Evolutionary conservation across 2,888 invertebrate species (phyloP).

Genomic region (Leptopilina syphax): DNA sequence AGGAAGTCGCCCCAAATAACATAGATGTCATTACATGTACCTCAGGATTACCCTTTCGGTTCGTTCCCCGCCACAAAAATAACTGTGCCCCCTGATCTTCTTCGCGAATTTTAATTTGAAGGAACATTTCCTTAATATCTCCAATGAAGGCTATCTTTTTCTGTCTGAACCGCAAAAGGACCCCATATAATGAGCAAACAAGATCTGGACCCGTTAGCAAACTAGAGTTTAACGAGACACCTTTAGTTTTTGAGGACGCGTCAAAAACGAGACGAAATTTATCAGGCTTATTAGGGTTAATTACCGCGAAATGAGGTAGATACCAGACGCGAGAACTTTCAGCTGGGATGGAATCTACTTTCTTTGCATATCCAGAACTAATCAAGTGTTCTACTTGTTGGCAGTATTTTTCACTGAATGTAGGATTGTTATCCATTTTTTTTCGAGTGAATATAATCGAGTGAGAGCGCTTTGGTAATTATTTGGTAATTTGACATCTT

Average conservation of each 20-base stretch:
- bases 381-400: no score
- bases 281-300: conserved; percentile 1
- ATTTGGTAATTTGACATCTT: no score
- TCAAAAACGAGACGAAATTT: conserved; percentile 4
- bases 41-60: conserved; percentile 38
- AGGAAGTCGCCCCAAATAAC: conserved; percentile 56
- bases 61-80: conserved; percentile 53
- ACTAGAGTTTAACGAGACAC: conserved; percentile 4
- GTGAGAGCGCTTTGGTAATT: no score
- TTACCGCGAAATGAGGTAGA: neutral
- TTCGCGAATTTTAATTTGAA: conserved; percentile 58
- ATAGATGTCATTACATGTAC: conserved; percentile 58
- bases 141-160: conserved; percentile 64
- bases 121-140: conserved; percentile 67
- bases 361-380: no score
- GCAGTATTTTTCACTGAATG: no score
- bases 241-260: conserved; percentile 4
- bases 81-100: conserved; percentile 59
- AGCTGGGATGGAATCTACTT: no score
- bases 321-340: no score
- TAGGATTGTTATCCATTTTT: no score
- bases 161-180: conserved; percentile 69
- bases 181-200: conserved; percentile 52
- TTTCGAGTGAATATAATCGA: no score
- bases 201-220: neutral